These are phyloP conservation scores for Apis laboriosa DNA, from an alignment of 1,140 invertebrate genomes.

Conservation along the genomic window DNA sequence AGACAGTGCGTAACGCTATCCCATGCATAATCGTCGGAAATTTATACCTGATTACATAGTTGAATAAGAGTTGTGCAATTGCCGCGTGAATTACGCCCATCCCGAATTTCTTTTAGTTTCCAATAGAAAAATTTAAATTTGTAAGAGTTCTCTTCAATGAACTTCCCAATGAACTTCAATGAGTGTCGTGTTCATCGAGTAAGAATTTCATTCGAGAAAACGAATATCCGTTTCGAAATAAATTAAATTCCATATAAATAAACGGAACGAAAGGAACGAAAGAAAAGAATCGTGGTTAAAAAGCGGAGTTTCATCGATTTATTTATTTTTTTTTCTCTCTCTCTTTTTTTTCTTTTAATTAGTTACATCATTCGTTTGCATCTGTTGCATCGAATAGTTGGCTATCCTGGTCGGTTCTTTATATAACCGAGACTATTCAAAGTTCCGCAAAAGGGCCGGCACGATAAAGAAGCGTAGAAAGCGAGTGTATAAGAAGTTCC, in stretches of 20 bases:
- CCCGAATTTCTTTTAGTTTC: background rate
- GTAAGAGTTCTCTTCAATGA: too few relatives aligned
- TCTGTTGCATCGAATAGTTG: background rate
- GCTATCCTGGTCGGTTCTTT: background rate
- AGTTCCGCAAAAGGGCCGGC: background rate
- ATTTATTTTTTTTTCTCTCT: background rate
- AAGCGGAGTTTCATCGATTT: background rate
- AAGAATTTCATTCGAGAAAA: too few relatives aligned
- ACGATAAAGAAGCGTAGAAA: conserved; percentile 4
- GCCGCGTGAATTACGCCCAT: background rate
- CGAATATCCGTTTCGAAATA: too few relatives aligned
- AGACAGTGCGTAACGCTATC: background rate
- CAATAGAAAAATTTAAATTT: too few relatives aligned
- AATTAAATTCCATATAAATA: too few relatives aligned
- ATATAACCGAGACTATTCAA: conserved; percentile 10
- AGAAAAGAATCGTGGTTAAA: background rate
- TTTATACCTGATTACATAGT: conserved; percentile 15
- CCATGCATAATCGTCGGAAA: background rate
- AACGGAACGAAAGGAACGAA: too few relatives aligned
- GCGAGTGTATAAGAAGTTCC: background rate
- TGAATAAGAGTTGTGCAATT: conserved; percentile 12
- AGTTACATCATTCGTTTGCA: background rate
- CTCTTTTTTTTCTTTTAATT: background rate
- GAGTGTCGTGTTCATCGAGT: too few relatives aligned
- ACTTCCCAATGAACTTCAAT: too few relatives aligned